Evolutionary conservation across 1,140 invertebrate genomes (phyloP), one percentile per base, ranked within the genome.

Genomic region (Rhopalosiphum maidis): DNA sequence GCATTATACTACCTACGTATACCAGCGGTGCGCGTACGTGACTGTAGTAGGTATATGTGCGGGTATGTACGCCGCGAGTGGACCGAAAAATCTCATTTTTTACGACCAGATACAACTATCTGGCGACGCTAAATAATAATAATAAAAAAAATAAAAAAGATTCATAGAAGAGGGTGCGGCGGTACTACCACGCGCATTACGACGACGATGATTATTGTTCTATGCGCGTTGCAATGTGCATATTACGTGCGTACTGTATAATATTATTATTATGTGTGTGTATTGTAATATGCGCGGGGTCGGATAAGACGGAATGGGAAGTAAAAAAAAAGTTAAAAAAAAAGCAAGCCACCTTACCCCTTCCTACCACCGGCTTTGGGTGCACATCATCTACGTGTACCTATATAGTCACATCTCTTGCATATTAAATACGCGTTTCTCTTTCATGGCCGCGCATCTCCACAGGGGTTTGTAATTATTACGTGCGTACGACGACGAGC

Each of bases 381-480:
- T 51, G 48, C 87, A 89, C 54, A 46, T 77, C 37, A 90, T 90
- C 37, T 68, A 30, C 55, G 43, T 48, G 15, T 51, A 51, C 48
- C 11, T 68, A 68, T n/a, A 68, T n/a, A 77, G 68, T 83, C 91
- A 83, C 91, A 51, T 92, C 91, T 92, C 91, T 92, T 82, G 91
- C 91, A 92, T 92, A 92, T 92, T 92, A 92, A 92, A 92, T 92
- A 92, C 60, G 21, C 43, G 90, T 43, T 46, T 77, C 60, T 91
- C 37, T 91, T 68, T 91, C 68, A 37, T 25, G 6, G 41, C 15
- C 68, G 30, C 77, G 54, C n/a, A 1, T 83, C 91, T 83, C 91
- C 91, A 83, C 91, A 77, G 91, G 91, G 91, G 91, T 37, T 83
- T 43, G 91, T 92, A 92, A 92, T 92, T 92, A 92, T 82, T 54